Evolutionary conservation across 2,113 vertebrate species (phyloP).

Genomic region (Planiliza haematocheilus): DNA sequence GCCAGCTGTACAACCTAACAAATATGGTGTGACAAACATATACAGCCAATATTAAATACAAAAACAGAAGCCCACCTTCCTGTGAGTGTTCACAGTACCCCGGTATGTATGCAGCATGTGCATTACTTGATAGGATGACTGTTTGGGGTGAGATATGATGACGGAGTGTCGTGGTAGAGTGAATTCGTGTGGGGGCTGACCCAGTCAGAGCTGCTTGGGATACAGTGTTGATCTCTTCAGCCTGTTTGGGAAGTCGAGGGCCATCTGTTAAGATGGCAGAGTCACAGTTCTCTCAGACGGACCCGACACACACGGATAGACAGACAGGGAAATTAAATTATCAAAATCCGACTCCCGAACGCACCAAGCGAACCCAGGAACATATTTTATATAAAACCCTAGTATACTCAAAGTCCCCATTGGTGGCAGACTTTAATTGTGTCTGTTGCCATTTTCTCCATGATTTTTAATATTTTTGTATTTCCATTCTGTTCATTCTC

Average conservation of each 20-base stretch:
- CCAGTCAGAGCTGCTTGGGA: constrained; percentile 45
- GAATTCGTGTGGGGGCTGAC: constrained; percentile 53
- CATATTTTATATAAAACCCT: too few relatives aligned
- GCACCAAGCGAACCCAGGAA: too few relatives aligned
- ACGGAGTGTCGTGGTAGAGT: constrained; percentile 34
- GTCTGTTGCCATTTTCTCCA: background rate
- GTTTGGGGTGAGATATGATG: constrained; percentile 34
- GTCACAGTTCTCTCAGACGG: constrained; percentile 11
- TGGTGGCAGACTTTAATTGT: background rate
- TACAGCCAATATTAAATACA: background rate
- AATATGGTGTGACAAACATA: background rate
- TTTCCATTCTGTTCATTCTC: too few relatives aligned
- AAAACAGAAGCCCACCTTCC: too few relatives aligned
- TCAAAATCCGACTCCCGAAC: too few relatives aligned
- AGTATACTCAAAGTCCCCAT: too few relatives aligned
- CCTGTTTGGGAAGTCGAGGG: constrained; percentile 41
- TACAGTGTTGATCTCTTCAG: constrained; percentile 37
- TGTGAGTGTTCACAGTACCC: background rate
- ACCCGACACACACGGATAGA: background rate
- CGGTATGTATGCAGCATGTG: constrained; percentile 1
- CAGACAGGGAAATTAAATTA: background rate
- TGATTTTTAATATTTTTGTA: background rate
- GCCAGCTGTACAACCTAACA: background rate
- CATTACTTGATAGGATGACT: constrained; percentile 22
- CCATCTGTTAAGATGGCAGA: constrained; percentile 64